phyloP scores from a whole-genome alignment of 2,113 vertebrate species.

The Desmodus rotundus region DNA sequence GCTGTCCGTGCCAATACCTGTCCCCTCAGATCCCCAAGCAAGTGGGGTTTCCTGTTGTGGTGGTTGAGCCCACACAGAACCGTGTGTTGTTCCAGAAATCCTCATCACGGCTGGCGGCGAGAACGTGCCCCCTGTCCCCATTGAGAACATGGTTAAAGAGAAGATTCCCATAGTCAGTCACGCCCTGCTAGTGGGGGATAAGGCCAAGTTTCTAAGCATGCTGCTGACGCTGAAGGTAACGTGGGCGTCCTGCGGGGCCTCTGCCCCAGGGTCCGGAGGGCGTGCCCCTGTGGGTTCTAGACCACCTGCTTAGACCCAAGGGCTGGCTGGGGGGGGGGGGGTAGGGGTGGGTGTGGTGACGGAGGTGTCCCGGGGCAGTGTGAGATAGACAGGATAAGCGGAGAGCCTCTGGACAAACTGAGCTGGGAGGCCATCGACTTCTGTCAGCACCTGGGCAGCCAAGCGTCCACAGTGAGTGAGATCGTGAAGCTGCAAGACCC shows the following conservation, averaged over 20 bases:
- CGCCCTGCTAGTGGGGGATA: constrained; percentile 92
- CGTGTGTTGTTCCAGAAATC: constrained; percentile 83
- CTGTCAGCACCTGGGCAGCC: constrained; percentile 88
- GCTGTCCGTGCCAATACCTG: not conserved
- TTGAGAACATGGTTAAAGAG: constrained; percentile 89
- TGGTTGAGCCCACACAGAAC: rapidly evolving
- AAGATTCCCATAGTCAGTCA: constrained; percentile 92
- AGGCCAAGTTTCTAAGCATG: constrained; percentile 90
- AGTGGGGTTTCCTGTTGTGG: rapidly evolving
- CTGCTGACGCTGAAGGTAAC: constrained; percentile 92
- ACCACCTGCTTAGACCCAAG: rapidly evolving
- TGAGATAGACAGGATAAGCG: constrained; percentile 74
- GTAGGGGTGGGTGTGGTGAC: rapidly evolving
- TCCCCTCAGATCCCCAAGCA: not conserved
- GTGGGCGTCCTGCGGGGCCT: not conserved
- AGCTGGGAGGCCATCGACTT: constrained; percentile 80
- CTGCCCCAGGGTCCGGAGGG: no score
- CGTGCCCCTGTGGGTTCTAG: rapidly evolving
- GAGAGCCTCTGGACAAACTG: constrained; percentile 85
- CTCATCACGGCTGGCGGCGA: constrained; percentile 94
- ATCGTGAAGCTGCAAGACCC: constrained; percentile 82
- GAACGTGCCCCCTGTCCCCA: constrained; percentile 89
- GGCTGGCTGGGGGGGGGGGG: rapidly evolving
- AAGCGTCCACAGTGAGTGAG: constrained; percentile 82
- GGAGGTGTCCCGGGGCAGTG: constrained; percentile 77